Base-by-base conservation (phyloP, 2,113 vertebrate species). In the Apistogramma diplotaenia region DNA sequence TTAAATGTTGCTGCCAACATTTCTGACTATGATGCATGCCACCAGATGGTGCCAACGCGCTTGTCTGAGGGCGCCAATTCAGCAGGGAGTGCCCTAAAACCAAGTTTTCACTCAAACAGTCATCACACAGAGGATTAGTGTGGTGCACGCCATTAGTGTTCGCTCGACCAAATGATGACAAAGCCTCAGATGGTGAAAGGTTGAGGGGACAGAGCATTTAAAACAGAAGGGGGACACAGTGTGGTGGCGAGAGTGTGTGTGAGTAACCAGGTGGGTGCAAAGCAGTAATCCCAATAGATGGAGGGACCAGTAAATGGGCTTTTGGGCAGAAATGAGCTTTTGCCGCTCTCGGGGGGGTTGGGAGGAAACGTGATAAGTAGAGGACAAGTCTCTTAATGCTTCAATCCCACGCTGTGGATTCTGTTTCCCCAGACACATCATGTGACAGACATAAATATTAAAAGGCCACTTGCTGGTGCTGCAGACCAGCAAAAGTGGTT, bases 1-100 rank as follows among this genome's bases (percentile, higher is more conserved):
- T 86, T 40, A 76, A 85, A 76, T 19, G 67, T 33, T 25, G 60
- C 79, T 88, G 88, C 88, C 87, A 88, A 60, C 57, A 74, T 71
- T 37, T 65, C n/a, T 16, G 57, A 83, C 83, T 74, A 23, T 59
- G 67, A 77, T 55, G 33, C 62, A 35, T 35, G 33, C 33, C 33
- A 35, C 33, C 33, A 35, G 33, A 35, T 35, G 33, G 33, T 35
- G 33, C 33, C 33, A 35, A 35, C 33, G 33, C 33, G 8, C 33
- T 35, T 35, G 33, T 35, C 33, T 35, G 33, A 35, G 33, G 33
- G 33, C 8, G 31, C 31, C 31, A 33, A 33, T 33, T 33, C 31
- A 33, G 33, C 33, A 35, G 33, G 33, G 33, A 35, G 33, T 6
- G 19, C 8, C 65, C 56, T 49, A 78, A 49, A 85, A 74, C 43